Percentiles rank a stretch among this genome's conserved stretches.
Conservation (phyloP, 2,113 vertebrate genomes). For the pig (Sus scrofa) region T2T-Sscrofa CM000817.6:111549501-111550000, state of each 20-base stretch:
- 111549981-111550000: too few relatives aligned
- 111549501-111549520: not conserved
- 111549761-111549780: not conserved
- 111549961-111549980: too few relatives aligned
- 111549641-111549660: not conserved
- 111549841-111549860: not conserved
- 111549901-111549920: too few relatives aligned
- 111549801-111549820: not conserved
- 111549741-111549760: not conserved
- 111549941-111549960: too few relatives aligned
- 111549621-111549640: not conserved
- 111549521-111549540: not conserved
- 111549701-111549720: not conserved
- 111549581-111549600: too few relatives aligned
- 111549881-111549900: constrained; percentile 30
- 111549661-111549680: not conserved
- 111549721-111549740: constrained; percentile 18
- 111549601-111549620: not conserved
- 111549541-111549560: not conserved
- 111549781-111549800: not conserved
- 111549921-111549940: too few relatives aligned
- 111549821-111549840: not conserved
- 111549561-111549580: not conserved
- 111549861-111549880: not conserved
- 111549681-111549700: not conserved